Base-by-base conservation (phyloP, 1,140 invertebrate genomes). In the Bemisia tabaci region DNA sequence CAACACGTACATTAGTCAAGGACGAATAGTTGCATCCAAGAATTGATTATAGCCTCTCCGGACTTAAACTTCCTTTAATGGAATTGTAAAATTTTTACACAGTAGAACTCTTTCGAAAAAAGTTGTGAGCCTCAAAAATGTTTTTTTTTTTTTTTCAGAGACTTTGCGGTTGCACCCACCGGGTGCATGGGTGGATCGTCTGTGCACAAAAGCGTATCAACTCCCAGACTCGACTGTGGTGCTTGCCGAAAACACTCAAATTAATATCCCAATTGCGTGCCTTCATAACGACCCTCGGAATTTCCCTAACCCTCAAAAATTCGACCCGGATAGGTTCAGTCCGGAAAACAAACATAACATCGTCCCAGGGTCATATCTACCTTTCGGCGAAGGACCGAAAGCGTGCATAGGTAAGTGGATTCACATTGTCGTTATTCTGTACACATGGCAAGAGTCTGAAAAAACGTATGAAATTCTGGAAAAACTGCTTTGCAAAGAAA, bases 371-470 rank as follows among this genome's bases (percentile, higher is more conserved):
- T n/a, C n/a, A n/a, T n/a, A n/a, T n/a, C n/a, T n/a, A n/a, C n/a
- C n/a, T n/a, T n/a, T n/a, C 71, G 89, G 89, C 1, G 83, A 86
- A 62, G 90, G 90, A 12, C 85, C 86, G 0, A 80, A 87, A 60
- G 87, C 83, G 74, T 91, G 89, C 73, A 89, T 91, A 69, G 89
- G 87, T 84, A 78, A 75, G 65, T 26, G n/a, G n/a, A n/a, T n/a
- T n/a, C n/a, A n/a, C n/a, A n/a, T n/a, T n/a, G n/a, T n/a, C n/a
- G n/a, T n/a, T n/a, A n/a, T n/a, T n/a, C n/a, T n/a, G n/a, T n/a
- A n/a, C n/a, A n/a, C n/a, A n/a, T n/a, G n/a, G n/a, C n/a, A n/a
- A n/a, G n/a, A n/a, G n/a, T n/a, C n/a, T n/a, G n/a, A n/a, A n/a
- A n/a, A n/a, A n/a, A n/a, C n/a, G n/a, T n/a, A n/a, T n/a, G n/a